Evolutionary conservation across 2,888 invertebrate genomes (phyloP), one percentile per base, ranked within the genome.

Genomic region (Drosophila paramelanica): DNA sequence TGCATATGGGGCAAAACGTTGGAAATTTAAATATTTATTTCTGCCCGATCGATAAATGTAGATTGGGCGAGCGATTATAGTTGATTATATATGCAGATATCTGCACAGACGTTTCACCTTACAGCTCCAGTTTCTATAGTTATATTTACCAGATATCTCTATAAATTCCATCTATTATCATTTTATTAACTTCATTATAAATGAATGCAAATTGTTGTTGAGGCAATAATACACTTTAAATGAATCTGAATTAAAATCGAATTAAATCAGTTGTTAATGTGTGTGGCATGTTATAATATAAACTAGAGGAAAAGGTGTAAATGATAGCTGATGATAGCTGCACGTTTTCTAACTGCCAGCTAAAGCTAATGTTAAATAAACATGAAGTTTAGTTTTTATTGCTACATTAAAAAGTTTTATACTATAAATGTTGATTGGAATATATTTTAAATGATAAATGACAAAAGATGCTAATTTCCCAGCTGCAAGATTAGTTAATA

Each of bases 151-250:
- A 36, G 50, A n/a, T 38, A 6, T 23, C 39, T 13, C n/a, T 38
- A 42, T 50, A 23, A 41, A 61, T 39, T 47, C 38, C 53, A 62
- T 73, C 61, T 41, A 67, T 71, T 65, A 43, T 39, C 53, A 52
- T 59, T 43, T 59, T 17, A 39, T 55, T 36, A 14, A 45, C 27
- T 38, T 46, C 33, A 36, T 25, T 36, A 10, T 20, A n/a, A 36
- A 14, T 5, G 38, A 13, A 45, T 45, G 23, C 51, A 33, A 51
- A 50, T 51, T 23, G 5, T 39, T 14, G 11, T 25, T 45, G 33
- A 31, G 10, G 31, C 31, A 31, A 31, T 31, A 31, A 31, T 31
- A 31, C 1, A 8, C 8, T 31, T 31, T 8, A 31, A 31, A 31
- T 31, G 31, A 31, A 31, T 31, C 31, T 31, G 10, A 31, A 10